phyloP scores from a whole-genome alignment of 2,113 vertebrate genomes.

The Labeo catla region DNA sequence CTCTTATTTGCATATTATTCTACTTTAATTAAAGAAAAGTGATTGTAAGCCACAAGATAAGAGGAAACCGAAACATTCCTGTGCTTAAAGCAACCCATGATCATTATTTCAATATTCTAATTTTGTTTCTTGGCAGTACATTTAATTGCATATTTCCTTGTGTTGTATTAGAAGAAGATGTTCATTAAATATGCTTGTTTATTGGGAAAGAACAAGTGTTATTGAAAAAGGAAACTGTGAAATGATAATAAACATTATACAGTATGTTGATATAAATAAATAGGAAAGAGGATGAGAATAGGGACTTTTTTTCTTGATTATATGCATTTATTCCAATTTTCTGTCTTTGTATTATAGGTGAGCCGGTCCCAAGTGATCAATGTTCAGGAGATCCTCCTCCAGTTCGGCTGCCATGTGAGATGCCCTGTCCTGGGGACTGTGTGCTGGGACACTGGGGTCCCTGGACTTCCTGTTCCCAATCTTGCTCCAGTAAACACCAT shows the following conservation, averaged over 20 bases:
- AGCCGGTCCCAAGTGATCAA: slow-evolving; percentile 70
- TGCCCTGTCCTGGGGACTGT: slow-evolving; percentile 82
- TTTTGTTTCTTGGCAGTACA: background rate
- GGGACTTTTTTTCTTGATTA: background rate
- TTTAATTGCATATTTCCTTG: slow-evolving; percentile 1
- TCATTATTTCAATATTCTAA: slow-evolving; percentile 2
- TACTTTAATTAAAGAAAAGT: slow-evolving; percentile 19
- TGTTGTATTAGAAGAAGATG: background rate
- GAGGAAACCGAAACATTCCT: background rate
- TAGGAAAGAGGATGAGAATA: background rate
- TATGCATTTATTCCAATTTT: background rate
- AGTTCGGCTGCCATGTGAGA: slow-evolving; percentile 72
- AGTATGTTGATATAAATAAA: background rate
- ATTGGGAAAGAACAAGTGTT: background rate
- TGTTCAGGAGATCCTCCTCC: slow-evolving; percentile 73
- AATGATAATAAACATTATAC: background rate
- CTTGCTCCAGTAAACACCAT: slow-evolving; percentile 79
- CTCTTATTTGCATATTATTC: slow-evolving; percentile 27
- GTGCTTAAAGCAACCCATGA: background rate
- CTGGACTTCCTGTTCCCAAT: slow-evolving; percentile 84
- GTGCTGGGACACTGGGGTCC: slow-evolving; percentile 78
- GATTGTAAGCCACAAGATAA: background rate
- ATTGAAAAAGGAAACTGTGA: background rate
- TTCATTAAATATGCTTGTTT: background rate
- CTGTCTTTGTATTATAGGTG: slow-evolving; percentile 69